Conservation (phyloP, 2,888 invertebrate genomes). For the Heliconius erato region DNA sequence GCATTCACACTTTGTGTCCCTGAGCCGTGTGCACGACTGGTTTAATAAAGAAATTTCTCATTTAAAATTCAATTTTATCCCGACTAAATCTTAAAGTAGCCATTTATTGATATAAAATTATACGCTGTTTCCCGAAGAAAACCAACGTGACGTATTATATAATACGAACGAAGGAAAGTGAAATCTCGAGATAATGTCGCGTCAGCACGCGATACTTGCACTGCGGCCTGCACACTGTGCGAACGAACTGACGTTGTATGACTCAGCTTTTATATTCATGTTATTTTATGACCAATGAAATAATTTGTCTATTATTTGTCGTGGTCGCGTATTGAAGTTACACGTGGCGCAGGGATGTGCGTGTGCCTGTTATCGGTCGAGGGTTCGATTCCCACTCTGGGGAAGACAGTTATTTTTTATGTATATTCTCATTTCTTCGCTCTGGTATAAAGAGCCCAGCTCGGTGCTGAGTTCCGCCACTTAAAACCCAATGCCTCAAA, state of each 20-base stretch:
- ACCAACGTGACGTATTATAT: conserved; percentile 50
- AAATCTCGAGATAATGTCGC: conserved; percentile 61
- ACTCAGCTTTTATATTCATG: conserved; percentile 35
- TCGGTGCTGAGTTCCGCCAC: too few species aligned
- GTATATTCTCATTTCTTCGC: too few species aligned
- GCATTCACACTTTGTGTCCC: too few species aligned
- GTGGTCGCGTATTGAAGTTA: too few species aligned
- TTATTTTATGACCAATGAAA: conserved; percentile 10
- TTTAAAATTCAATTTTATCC: neutral
- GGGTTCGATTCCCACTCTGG: too few species aligned
- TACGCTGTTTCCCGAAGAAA: conserved; percentile 20
- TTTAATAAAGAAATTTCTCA: neutral
- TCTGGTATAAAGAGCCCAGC: too few species aligned
- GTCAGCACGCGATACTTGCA: conserved; percentile 57
- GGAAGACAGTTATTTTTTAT: too few species aligned
- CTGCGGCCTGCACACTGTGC: neutral
- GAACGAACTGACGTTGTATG: conserved; percentile 13
- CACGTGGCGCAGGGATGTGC: too few species aligned
- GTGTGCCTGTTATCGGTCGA: too few species aligned
- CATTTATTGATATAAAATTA: neutral
- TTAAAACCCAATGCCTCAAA: too few species aligned
- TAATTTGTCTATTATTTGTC: neutral
- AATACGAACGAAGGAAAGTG: conserved; percentile 59
- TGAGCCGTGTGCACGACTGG: too few species aligned
- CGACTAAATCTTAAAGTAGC: neutral